A percentile compares a stretch with the other conserved stretches of the same genome.
Conservation (phyloP, 1,140 invertebrate species). For the Atta cephalotes region DNA sequence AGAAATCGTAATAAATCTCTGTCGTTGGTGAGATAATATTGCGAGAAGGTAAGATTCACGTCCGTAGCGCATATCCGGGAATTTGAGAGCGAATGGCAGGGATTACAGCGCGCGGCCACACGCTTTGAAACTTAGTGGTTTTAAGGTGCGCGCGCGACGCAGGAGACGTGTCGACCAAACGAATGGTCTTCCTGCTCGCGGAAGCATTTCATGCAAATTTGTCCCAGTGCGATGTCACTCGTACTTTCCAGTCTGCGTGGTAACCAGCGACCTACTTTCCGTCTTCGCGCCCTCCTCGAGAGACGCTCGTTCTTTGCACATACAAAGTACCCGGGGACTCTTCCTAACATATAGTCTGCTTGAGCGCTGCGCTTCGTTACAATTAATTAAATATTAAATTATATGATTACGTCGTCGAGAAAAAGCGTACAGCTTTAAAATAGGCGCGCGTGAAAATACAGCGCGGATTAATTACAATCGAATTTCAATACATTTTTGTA, state of each 20-base stretch:
- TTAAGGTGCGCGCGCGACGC: slow-evolving; percentile 53
- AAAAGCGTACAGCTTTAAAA: slow-evolving; percentile 5
- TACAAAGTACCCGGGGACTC: slow-evolving; percentile 29
- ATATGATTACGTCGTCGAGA: background rate
- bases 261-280: slow-evolving; percentile 61
- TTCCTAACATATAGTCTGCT: slow-evolving; percentile 1
- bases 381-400: slow-evolving; percentile 47
- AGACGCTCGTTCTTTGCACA: slow-evolving; percentile 35
- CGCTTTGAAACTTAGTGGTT: slow-evolving; percentile 65
- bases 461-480: slow-evolving; percentile 2
- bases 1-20: slow-evolving; percentile 57
- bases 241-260: slow-evolving; percentile 55
- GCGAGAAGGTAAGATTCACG: slow-evolving; percentile 50
- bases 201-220: slow-evolving; percentile 67
- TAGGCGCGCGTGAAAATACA: background rate
- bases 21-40: slow-evolving; percentile 59
- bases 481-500: slow-evolving; percentile 26
- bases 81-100: slow-evolving; percentile 62
- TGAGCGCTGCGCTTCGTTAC: slow-evolving; percentile 3
- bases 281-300: slow-evolving; percentile 40
- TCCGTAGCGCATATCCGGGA: slow-evolving; percentile 58
- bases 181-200: slow-evolving; percentile 54
- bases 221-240: slow-evolving; percentile 59
- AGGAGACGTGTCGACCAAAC: slow-evolving; percentile 45
- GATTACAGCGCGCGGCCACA: slow-evolving; percentile 60